A percentile compares a stretch with the other conserved stretches of the same genome.
These are phyloP conservation scores for Balanococcus diminutus DNA, from an alignment of 2,888 invertebrate species.

Conservation along the genomic window DNA sequence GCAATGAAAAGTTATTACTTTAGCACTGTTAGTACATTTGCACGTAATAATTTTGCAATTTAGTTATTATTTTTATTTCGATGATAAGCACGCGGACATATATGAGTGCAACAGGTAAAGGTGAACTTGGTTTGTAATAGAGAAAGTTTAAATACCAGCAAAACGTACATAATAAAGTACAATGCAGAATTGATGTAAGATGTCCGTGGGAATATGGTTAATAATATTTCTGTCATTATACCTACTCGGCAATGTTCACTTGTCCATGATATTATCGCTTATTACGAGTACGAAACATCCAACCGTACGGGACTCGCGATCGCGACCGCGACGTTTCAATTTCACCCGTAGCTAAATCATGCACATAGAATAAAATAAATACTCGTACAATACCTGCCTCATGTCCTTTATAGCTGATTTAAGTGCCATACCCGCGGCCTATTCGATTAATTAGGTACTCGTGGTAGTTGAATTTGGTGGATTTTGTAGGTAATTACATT, in stretches of 20 bases:
- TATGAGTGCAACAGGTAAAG: conserved; percentile 10
- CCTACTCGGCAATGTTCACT: background rate
- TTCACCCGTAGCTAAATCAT: background rate
- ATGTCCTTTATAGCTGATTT: background rate
- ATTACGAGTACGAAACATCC: background rate
- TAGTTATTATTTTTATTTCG: background rate
- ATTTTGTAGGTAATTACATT: background rate
- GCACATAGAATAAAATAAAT: background rate
- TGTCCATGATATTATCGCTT: conserved; percentile 17
- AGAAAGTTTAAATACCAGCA: conserved; percentile 38
- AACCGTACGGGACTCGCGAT: background rate
- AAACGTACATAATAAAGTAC: background rate
- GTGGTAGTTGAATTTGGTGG: background rate
- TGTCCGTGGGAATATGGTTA: conserved; percentile 5
- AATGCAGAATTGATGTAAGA: conserved; percentile 40
- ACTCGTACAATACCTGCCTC: background rate
- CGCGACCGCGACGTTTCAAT: background rate
- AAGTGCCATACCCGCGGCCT: background rate
- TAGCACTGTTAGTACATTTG: background rate
- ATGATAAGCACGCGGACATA: background rate
- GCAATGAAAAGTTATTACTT: background rate
- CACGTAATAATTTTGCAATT: conserved; percentile 21
- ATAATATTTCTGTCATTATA: conserved; percentile 38
- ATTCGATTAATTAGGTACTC: background rate
- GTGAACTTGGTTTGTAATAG: conserved; percentile 26